Evolutionary conservation across 1,140 invertebrate species (phyloP).

Genomic region (Amphibalanus amphitrite): DNA sequence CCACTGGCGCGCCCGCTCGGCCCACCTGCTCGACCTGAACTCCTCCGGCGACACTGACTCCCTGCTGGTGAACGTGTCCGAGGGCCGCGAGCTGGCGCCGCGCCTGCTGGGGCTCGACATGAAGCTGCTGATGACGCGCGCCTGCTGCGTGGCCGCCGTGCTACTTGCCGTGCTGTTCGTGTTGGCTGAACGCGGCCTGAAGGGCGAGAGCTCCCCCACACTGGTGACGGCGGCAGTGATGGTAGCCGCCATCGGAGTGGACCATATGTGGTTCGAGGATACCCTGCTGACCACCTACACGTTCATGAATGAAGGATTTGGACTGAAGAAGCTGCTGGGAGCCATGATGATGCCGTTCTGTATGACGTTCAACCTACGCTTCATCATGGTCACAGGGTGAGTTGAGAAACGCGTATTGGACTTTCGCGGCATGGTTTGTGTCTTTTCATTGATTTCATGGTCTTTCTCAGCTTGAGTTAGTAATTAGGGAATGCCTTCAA

Average conservation of each 20-base stretch:
- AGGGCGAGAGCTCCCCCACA: conserved; percentile 24
- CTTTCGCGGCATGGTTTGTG: too few relatives aligned
- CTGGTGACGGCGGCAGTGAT: conserved; percentile 30
- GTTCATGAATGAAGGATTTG: conserved; percentile 48
- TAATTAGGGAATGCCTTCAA: too few relatives aligned
- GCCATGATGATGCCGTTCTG: conserved; percentile 46
- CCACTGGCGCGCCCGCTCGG: conserved; percentile 37
- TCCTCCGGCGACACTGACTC: conserved; percentile 46
- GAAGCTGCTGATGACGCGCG: conserved; percentile 29
- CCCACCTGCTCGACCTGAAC: conserved; percentile 39
- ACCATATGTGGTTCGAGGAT: conserved; percentile 43
- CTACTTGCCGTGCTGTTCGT: conserved; percentile 15
- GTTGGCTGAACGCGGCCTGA: conserved; percentile 25
- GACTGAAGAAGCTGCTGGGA: conserved; percentile 41
- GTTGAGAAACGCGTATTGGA: too few relatives aligned
- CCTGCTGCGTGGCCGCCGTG: not conserved
- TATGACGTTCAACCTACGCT: conserved; percentile 27
- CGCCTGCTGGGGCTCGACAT: conserved; percentile 46
- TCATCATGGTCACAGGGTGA: conserved; percentile 19
- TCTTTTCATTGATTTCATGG: too few relatives aligned
- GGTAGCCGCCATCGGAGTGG: conserved; percentile 28
- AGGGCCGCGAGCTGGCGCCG: conserved; percentile 61
- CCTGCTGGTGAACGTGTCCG: conserved; percentile 54
- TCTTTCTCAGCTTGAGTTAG: too few relatives aligned
- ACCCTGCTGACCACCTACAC: conserved; percentile 44